A percentile compares a stretch with the other conserved stretches of the same genome.
phyloP scores from a whole-genome alignment of 2,888 invertebrate genomes.

The Dioctria linearis region DNA sequence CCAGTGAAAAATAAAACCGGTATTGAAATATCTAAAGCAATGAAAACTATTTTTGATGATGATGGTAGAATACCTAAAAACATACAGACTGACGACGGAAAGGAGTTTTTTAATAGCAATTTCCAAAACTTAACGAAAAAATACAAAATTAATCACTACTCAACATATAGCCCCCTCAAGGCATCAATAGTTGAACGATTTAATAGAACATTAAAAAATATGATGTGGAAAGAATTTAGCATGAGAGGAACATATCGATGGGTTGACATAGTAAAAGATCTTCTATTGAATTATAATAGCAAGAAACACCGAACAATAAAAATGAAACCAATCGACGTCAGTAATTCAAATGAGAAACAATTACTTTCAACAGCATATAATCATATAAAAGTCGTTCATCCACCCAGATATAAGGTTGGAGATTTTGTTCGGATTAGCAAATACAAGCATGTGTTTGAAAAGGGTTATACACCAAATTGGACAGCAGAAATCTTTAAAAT shows the following conservation, averaged over 20 bases:
- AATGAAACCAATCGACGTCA: conserved; percentile 60
- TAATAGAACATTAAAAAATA: conserved; percentile 59
- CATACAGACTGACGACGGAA: conserved; percentile 64
- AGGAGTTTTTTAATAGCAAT: conserved; percentile 63
- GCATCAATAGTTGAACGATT: conserved; percentile 62
- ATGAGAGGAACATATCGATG: conserved; percentile 59
- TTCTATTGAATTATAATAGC: conserved; percentile 61
- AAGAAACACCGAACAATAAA: conserved; percentile 60
- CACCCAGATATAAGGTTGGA: conserved; percentile 60
- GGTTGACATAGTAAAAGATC: conserved; percentile 56
- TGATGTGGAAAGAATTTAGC: conserved; percentile 60
- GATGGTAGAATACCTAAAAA: conserved; percentile 58
- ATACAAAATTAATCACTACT: conserved; percentile 55
- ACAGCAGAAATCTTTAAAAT: conserved; percentile 63
- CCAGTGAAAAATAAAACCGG: conserved; percentile 65
- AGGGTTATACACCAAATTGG: conserved; percentile 64
- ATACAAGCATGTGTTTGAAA: conserved; percentile 61
- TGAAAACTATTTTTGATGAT: neutral
- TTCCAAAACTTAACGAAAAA: conserved; percentile 62
- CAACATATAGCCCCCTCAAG: conserved; percentile 62
- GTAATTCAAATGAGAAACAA: conserved; percentile 61
- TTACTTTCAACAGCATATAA: conserved; percentile 55
- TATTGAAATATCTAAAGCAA: conserved; percentile 51
- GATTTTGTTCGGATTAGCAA: conserved; percentile 62
- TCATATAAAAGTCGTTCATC: conserved; percentile 54